Evolutionary conservation across 2,888 invertebrate genomes (phyloP).

Genomic region (Dioctria linearis): DNA sequence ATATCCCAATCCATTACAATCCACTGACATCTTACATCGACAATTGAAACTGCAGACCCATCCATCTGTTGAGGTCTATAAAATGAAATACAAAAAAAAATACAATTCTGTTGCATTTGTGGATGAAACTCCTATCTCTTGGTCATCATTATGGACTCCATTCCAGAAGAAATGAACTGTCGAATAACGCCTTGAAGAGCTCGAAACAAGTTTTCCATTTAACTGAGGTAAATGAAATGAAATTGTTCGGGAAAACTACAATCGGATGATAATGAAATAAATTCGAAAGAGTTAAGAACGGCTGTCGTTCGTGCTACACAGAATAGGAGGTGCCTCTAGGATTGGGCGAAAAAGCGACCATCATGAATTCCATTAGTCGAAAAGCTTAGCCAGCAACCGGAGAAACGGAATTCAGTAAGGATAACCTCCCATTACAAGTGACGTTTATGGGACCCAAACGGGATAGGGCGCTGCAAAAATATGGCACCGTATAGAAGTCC

Average conservation of each 20-base stretch:
- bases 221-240: neutral
- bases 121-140: neutral
- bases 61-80: no score
- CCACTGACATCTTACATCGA: no score
- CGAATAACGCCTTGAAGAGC: neutral
- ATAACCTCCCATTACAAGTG: neutral
- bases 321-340: neutral
- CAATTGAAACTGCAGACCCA: no score
- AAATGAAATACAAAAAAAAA: neutral
- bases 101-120: neutral
- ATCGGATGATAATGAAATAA: slow-evolving; percentile 5
- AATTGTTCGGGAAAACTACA: neutral
- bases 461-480: slow-evolving; percentile 6
- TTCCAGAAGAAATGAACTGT: slow-evolving; percentile 1
- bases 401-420: neutral
- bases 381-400: neutral
- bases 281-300: slow-evolving; percentile 7
- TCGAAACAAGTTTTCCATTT: neutral
- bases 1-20: no score
- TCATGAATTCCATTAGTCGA: slow-evolving; percentile 8
- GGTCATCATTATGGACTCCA: neutral
- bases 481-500: neutral
- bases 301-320: neutral
- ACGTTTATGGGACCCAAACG: neutral
- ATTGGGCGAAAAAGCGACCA: neutral